Evolutionary conservation across 2,888 invertebrate species (phyloP), one percentile per base, ranked within the genome.

Genomic region (Ormyrus thymus): DNA sequence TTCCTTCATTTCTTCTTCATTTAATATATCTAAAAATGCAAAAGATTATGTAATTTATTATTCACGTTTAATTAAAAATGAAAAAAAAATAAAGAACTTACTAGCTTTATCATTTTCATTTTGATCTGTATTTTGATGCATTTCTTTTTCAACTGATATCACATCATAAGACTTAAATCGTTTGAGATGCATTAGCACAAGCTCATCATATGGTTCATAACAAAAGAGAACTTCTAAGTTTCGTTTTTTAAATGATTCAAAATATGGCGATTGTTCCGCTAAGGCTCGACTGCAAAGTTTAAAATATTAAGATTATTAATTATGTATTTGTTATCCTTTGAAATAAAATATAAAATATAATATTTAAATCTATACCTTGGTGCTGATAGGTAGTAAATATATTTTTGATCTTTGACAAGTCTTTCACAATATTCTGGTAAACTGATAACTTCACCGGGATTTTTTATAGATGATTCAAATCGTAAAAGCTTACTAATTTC

Each of bases 151-250:
- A 0, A 97, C 96, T 0, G 98, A 98, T 3, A 95, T 94, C 7
- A 99, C 91, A 79, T 92, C 91, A 84, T 94, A 92, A 65, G 94
- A 93, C 82, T 94, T 94, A 89, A 96, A 99, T 87, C 96, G 94
- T 81, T 94, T 94, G 76, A 98, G 90, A 86, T 98, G 97, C 93
- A 97, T 94, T 29, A 99, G 91, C 4, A 98, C 97, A 72, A 99
- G 91, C 90, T 99, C 99, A 89, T 99, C 99, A 85, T 98, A 98
- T n/a, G 97, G 95, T 87, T 99, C 98, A 86, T 97, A 98, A 87
- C 98, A 97, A 91, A 98, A 99, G 11, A 99, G 90, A 0, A 99
- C 98, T 91, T 98, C 97, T 6, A 96, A 93, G 84, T 97, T 94
- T 70, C 94, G 94, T 87, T 95, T 95, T 88, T 96, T 97, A 13